A percentile compares a stretch with the other conserved stretches of the same genome.
Evolutionary conservation across 2,888 invertebrate species (phyloP).

Genomic region (Platycnemis pennipes): DNA sequence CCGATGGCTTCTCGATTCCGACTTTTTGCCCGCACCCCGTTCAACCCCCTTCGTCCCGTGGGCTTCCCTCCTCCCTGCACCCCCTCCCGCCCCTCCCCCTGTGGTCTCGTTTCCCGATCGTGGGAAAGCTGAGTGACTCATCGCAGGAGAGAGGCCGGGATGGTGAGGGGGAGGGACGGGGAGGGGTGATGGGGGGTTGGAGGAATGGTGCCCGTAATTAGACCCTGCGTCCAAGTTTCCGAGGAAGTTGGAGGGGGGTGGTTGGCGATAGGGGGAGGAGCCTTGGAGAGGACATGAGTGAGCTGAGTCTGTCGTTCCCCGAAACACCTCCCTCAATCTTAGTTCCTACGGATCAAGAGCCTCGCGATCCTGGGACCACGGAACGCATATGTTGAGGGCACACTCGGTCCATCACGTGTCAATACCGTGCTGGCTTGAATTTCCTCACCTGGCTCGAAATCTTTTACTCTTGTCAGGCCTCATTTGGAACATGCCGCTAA

Average conservation of each 20-base stretch:
- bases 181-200: background rate
- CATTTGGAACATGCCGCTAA: too few species aligned
- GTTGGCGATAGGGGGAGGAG: background rate
- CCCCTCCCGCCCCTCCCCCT: background rate
- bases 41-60: background rate
- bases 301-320: too few species aligned
- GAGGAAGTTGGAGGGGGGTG: background rate
- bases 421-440: too few species aligned
- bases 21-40: background rate
- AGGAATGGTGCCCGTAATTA: constrained; percentile 42
- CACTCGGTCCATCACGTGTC: too few species aligned
- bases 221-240: constrained; percentile 36
- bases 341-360: too few species aligned
- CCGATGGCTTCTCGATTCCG: background rate
- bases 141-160: background rate
- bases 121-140: constrained; percentile 60
- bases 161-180: constrained; percentile 3
- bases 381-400: too few species aligned
- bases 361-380: too few species aligned
- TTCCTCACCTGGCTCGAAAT: too few species aligned
- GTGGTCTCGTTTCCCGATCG: constrained; percentile 37
- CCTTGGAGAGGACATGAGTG: background rate
- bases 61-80: background rate
- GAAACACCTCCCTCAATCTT: too few species aligned
- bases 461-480: too few species aligned